Percentiles rank a stretch among this genome's conserved stretches.
These are phyloP conservation scores for Sebastes kiyomatsui DNA, from an alignment of 2,797 vertebrate genomes.

Conservation along the genomic window DNA sequence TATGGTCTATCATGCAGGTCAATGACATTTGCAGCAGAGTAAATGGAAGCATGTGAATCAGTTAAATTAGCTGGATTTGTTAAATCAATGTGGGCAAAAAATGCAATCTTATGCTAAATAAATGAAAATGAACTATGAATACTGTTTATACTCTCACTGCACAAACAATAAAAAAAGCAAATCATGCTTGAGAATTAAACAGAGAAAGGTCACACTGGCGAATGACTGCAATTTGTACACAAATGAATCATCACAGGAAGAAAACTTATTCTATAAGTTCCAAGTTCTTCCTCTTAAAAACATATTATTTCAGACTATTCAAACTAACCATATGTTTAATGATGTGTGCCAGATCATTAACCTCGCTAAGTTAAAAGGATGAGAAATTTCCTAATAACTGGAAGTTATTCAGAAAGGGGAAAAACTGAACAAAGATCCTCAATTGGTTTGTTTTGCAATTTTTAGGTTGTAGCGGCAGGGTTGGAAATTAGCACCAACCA, in stretches of 20 bases:
- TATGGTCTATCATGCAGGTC: not conserved
- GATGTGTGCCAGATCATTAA: not conserved
- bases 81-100: not conserved
- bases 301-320: not conserved
- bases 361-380: not conserved
- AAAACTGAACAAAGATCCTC: not conserved
- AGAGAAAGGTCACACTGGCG: not conserved
- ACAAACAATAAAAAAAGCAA: constrained; percentile 9
- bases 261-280: not conserved
- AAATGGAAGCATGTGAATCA: not conserved
- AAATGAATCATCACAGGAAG: not conserved
- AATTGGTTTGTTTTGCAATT: not conserved
- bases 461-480: no score
- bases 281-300: not conserved
- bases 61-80: not conserved
- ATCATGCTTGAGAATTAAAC: not conserved
- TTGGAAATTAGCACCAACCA: no score
- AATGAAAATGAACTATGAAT: not conserved
- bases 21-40: constrained; percentile 7
- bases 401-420: not conserved
- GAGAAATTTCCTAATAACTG: not conserved
- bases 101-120: not conserved
- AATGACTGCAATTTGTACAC: not conserved
- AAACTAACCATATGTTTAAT: not conserved
- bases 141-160: not conserved